Evolutionary conservation across 2,113 vertebrate species (phyloP).

Genomic region (Oxyura jamaicensis): DNA sequence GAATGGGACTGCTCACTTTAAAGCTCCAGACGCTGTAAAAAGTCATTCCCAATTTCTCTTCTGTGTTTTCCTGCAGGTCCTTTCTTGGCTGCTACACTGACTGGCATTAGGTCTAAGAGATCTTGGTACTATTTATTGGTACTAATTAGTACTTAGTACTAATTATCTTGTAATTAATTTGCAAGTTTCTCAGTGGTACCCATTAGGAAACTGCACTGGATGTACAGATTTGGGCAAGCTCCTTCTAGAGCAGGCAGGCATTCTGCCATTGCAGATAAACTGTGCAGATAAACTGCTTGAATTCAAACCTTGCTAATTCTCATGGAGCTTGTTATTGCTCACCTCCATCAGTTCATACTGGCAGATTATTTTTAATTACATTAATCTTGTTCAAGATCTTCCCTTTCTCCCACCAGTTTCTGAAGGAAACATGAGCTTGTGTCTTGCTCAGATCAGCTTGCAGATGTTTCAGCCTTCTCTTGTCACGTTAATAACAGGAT

Average conservation of each 20-base stretch:
- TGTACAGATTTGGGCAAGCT: neutral
- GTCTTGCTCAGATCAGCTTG: neutral
- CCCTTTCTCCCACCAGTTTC: neutral
- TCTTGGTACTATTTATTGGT: neutral
- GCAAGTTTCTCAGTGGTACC: neutral
- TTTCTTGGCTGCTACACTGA: neutral
- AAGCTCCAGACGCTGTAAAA: neutral
- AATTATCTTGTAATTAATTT: neutral
- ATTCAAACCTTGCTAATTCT: neutral
- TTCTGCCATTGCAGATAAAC: neutral
- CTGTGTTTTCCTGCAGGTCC: neutral
- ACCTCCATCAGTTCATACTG: neutral
- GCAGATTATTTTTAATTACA: slow-evolving; percentile 12
- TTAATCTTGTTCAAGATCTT: neutral
- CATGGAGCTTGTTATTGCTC: neutral
- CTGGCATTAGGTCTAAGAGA: neutral
- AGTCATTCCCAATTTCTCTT: neutral
- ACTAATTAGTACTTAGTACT: too few relatives aligned
- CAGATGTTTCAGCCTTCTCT: neutral
- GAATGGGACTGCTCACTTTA: neutral
- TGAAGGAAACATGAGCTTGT: neutral
- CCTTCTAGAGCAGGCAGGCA: neutral
- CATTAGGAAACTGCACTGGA: neutral
- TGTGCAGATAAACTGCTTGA: neutral
- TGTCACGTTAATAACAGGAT: neutral